Percentiles rank a stretch among this genome's conserved stretches.
Evolutionary conservation across 92 coral and sea anemone species (phyloP).

Genomic region (Siderastrea radians): DNA sequence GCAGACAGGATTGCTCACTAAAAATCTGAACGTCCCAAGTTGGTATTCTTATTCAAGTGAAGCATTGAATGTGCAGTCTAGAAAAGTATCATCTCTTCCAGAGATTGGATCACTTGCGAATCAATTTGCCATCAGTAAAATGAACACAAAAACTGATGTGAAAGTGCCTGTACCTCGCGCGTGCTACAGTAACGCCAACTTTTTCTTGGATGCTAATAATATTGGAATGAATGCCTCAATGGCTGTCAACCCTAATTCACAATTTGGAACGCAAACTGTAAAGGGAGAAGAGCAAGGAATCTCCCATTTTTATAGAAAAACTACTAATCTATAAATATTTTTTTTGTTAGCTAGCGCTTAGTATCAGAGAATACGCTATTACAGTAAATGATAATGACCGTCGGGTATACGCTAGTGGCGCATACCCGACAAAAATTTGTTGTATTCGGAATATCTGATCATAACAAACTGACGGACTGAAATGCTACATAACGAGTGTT

Average conservation of each 20-base stretch:
- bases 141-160: background rate
- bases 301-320: slow-evolving; percentile 30
- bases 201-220: background rate
- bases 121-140: background rate
- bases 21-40: background rate
- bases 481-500: too few relatives aligned
- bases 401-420: too few relatives aligned
- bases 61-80: background rate
- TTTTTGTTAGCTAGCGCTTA: too few relatives aligned
- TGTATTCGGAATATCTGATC: too few relatives aligned
- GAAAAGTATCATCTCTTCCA: background rate
- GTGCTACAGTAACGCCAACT: background rate
- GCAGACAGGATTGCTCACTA: background rate
- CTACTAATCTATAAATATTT: background rate
- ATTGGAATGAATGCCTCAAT: background rate
- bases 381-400: too few relatives aligned
- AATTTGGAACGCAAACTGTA: background rate
- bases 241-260: background rate
- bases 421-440: too few relatives aligned
- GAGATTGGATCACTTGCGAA: slow-evolving; percentile 9
- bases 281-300: background rate
- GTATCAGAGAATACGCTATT: too few relatives aligned
- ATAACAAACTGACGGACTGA: too few relatives aligned
- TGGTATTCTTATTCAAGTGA: background rate
- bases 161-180: background rate